Base-by-base conservation (phyloP, 2,888 invertebrate species). In the Asteroscopus sphinx region DNA sequence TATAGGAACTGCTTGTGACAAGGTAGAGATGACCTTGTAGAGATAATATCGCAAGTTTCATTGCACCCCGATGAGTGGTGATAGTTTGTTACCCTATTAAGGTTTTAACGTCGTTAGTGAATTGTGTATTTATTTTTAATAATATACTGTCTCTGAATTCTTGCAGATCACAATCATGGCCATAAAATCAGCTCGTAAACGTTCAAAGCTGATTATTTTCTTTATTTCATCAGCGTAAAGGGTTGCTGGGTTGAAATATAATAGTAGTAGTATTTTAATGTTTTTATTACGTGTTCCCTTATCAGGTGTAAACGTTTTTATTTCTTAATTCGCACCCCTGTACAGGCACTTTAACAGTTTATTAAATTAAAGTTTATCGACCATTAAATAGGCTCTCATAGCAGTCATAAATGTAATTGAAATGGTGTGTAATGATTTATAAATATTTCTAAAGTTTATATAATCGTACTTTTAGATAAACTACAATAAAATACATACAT, bases 21-120 rank as follows among this genome's bases (percentile, higher is more conserved):
- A 36, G 25, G 13, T 17, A 13, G 21, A 61, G 64, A 56, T 64
- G 60, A 57, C 63, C 52, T 76, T 72, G 63, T 6, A 30, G 11
- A 57, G 72, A 66, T 71, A 49, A 70, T 37, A 28, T 36, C 46
- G 65, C 55, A 70, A 39, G 54, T 63, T 63, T 12, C 41, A 63
- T 48, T 69, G 70, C 55, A 64, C 21, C 36, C 21, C 36, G 26
- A 47, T 53, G 37, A 55, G 39, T 48, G 35, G 32, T 25, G 41
- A 57, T 39, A 26, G 26, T 48, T 21, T 37, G 36, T n/a, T 3
- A 28, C 5, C 3, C 5, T 13, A 1, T 9, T 36, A 6, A 0
- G 11, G 9, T 2, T 11, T 12, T 9, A 25, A 1, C 21, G n/a
- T 21, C 2, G 11, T 35, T 21, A 12, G 12, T 33, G 42, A 30